These are phyloP conservation scores for Luffia ferchaultella DNA, from an alignment of 2,888 invertebrate species.

Conservation along the genomic window DNA sequence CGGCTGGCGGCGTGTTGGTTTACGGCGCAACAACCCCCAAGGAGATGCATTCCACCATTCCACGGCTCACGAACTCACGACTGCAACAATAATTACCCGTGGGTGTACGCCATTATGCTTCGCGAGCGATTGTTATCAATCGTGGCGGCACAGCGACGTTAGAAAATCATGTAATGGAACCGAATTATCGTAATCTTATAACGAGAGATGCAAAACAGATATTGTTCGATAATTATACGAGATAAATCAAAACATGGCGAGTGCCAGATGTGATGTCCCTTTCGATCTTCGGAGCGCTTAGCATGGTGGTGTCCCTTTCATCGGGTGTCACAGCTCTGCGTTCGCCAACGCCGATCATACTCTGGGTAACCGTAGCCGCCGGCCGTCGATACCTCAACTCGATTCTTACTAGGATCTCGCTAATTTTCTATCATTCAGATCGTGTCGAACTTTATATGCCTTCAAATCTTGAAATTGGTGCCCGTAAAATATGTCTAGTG, in stretches of 20 bases:
- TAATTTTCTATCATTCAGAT: constrained; percentile 64
- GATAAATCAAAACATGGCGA: constrained; percentile 58
- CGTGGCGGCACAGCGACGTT: constrained; percentile 44
- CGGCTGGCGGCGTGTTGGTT: constrained; percentile 54
- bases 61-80: constrained; percentile 62
- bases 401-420: constrained; percentile 57
- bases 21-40: constrained; percentile 64
- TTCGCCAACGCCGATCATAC: constrained; percentile 25
- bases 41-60: constrained; percentile 64
- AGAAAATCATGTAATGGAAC: constrained; percentile 57
- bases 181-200: constrained; percentile 63
- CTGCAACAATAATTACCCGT: constrained; percentile 66
- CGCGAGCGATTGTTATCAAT: constrained; percentile 66
- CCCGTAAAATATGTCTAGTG: constrained; percentile 56
- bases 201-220: constrained; percentile 65
- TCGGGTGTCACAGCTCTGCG: constrained; percentile 28
- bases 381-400: constrained; percentile 55
- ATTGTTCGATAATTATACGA: constrained; percentile 58
- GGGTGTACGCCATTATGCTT: constrained; percentile 67
- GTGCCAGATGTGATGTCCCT: constrained; percentile 30
- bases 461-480: constrained; percentile 55
- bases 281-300: constrained; percentile 20
- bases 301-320: constrained; percentile 4
- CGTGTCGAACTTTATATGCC: constrained; percentile 53
- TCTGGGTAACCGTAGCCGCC: constrained; percentile 46